Evolutionary conservation across 1,140 invertebrate genomes (phyloP), one percentile per base, ranked within the genome.

Genomic region (Plectrocnemia conspersa): DNA sequence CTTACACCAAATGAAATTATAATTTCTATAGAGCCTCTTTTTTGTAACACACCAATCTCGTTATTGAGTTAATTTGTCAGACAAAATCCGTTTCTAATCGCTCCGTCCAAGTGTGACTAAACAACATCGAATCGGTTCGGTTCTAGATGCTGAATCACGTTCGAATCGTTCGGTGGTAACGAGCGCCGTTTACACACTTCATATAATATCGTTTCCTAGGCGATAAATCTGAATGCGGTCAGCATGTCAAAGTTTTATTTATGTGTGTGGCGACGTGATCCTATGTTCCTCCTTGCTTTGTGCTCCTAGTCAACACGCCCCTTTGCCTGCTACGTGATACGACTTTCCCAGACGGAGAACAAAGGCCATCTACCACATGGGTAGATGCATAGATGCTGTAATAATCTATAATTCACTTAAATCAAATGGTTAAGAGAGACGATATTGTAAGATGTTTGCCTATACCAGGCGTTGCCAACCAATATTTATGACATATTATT

Each of bases 141-240:
- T 38, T 16, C 13, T 38, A 10, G 11, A 6, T 38, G 35, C 35
- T 38, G 35, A 38, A 38, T 38, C 35, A 38, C 35, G 35, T 38
- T 38, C 35, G 10, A 13, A 10, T 38, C 35, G 35, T 38, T 38
- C 18, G 35, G 35, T 38, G 1, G 42, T 47, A 47, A 47, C 44
- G 44, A 47, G 44, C 44, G 33, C 25, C 44, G 33, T 27, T 47
- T 47, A 47, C 44, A 32, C 25, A 47, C 44, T 47, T 47, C 44
- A 47, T 23, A 47, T 23, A 47, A 47, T 47, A 47, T n/a, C n/a
- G 33, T 47, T 47, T 47, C 44, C 23, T 10, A 47, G 44, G 23
- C 44, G 44, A 47, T 47, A 47, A 47, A 47, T 47, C 44, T 47
- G 44, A 47, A 47, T 47, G 44, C 44, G 44, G 44, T 27, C 44